These are phyloP conservation scores for Habroteleia sp. DNA, from an alignment of 2,888 invertebrate genomes.

Conservation along the genomic window DNA sequence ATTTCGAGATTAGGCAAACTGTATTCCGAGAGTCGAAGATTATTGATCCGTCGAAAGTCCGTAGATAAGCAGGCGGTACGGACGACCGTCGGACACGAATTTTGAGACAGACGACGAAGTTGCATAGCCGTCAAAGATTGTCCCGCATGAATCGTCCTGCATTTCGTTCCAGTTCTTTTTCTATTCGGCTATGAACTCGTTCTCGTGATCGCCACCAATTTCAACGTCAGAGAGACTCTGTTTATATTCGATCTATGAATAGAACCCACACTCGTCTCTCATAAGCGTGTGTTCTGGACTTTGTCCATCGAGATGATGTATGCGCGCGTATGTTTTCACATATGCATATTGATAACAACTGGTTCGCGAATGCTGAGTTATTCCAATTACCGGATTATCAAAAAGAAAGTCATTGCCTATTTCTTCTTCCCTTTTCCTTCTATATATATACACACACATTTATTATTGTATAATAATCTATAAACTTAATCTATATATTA, in stretches of 20 bases:
- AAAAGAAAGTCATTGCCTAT: too few species aligned
- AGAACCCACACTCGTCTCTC: slow-evolving; percentile 54
- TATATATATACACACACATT: too few species aligned
- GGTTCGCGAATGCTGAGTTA: slow-evolving; percentile 1
- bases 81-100: not conserved
- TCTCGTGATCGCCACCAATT: slow-evolving; percentile 36
- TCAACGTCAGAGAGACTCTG: slow-evolving; percentile 47
- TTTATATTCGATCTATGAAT: slow-evolving; percentile 62
- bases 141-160: slow-evolving; percentile 37
- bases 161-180: slow-evolving; percentile 41
- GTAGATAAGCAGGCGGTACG: slow-evolving; percentile 13
- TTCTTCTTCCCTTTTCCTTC: too few species aligned
- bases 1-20: slow-evolving; percentile 33
- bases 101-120: slow-evolving; percentile 9
- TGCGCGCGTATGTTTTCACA: slow-evolving; percentile 12
- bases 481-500: too few species aligned
- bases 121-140: slow-evolving; percentile 14
- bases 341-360: slow-evolving; percentile 18
- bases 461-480: too few species aligned
- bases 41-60: slow-evolving; percentile 39
- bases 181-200: slow-evolving; percentile 27
- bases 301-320: slow-evolving; percentile 47
- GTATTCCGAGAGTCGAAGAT: slow-evolving; percentile 33
- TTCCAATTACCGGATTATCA: too few species aligned
- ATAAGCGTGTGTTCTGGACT: slow-evolving; percentile 57